Base-by-base conservation (phyloP, 1,140 invertebrate genomes). In the Caenorhabditis remanei region DNA sequence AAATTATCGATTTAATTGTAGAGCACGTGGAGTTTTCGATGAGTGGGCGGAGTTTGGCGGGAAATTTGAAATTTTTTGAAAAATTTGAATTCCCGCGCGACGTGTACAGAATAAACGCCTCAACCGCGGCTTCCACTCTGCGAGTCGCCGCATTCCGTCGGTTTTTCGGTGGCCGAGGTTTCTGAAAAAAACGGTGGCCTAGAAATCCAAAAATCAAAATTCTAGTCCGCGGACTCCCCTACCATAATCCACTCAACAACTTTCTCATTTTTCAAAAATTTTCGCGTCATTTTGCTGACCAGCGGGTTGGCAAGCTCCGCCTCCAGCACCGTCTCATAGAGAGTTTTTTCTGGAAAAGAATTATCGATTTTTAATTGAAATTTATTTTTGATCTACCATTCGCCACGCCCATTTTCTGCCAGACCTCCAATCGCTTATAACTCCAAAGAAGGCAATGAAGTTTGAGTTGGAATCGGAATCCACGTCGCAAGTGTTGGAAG, bases 191-290 rank as follows among this genome's bases (percentile, higher is more conserved):
- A 65, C 9, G 4, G 24, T 11, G 50, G 9, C 11, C 16, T 9
- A 65, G 8, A 65, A 65, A 40, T 65, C 9, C 5, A 13, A 40
- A 24, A 65, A 40, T 65, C 1, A 65, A 40, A 65, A 13, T 32
- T 24, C 24, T 9, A 65, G 16, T 32, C 46, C n/a, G n/a, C n/a
- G n/a, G n/a, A n/a, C n/a, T n/a, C n/a, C n/a, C 43, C 19, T 75
- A 75, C 67, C 67, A n/a, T 8, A 32, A 79, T 79, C 71, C 71
- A 79, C 11, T 79, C 46, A n/a, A 79, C 71, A 11, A 48, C 46
- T 32, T 32, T 79, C 19, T 79, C 21, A 9, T 79, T 79, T 79
- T 79, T 79, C n/a, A 79, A 50, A 16, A 79, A 79, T 53, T 79
- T 79, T n/a, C 24, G 11, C 0, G 71, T 79, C 46, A 79, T 21